Conservation (phyloP, 2,113 vertebrate species). For the Picathartes gymnocephalus region DNA sequence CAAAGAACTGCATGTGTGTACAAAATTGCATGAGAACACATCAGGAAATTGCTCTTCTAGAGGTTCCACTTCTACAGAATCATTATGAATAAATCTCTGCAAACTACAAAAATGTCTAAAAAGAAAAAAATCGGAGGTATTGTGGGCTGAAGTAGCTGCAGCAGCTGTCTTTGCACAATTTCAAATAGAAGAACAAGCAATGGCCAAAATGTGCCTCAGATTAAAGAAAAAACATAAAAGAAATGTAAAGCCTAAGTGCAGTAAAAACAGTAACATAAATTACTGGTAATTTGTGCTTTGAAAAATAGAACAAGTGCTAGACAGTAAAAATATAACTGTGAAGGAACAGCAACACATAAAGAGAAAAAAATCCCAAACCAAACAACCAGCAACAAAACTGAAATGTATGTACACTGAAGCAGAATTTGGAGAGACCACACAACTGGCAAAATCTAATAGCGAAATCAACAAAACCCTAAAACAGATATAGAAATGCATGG, state of each 20-base stretch:
- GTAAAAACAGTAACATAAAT: background rate
- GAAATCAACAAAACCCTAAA: background rate
- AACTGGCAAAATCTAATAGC: background rate
- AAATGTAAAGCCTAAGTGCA: background rate
- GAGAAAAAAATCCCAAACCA: background rate
- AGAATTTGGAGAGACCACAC: background rate
- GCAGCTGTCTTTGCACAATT: background rate
- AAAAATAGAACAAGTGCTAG: background rate
- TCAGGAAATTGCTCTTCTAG: background rate
- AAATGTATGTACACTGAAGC: background rate
- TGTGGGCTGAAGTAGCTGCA: background rate
- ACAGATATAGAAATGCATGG: background rate
- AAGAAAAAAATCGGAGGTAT: background rate
- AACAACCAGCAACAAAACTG: background rate
- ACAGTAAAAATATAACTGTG: background rate
- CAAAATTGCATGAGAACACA: background rate
- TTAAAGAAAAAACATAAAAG: background rate
- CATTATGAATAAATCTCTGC: background rate
- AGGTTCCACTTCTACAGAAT: background rate
- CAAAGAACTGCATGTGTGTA: background rate
- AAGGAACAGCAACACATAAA: background rate
- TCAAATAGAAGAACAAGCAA: background rate
- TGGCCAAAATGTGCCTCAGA: background rate
- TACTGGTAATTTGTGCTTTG: background rate
- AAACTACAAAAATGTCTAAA: background rate